Base-by-base conservation (phyloP, 1,140 invertebrate species). In the Eulimnadia texana region DNA sequence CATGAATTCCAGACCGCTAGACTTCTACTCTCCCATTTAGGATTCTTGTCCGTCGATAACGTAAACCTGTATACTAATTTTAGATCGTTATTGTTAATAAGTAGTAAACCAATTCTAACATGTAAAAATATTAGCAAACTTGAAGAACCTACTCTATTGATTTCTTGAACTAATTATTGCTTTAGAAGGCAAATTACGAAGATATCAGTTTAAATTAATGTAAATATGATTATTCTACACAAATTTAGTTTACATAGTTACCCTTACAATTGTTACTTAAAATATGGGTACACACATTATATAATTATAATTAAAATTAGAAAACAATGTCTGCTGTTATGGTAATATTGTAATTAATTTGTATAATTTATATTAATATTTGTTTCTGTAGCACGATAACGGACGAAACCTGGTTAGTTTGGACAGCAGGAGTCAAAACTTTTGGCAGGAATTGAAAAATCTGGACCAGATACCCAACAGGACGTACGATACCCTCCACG, bases 1-100 rank as follows among this genome's bases (percentile, higher is more conserved):
- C 84, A 92, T 58, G 90, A 95, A 69, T 95, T 94, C 72, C 90
- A 96, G 77, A 94, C 93, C 0, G 90, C 93, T 1, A 78, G 94
- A 62, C 72, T 98, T 0, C 93, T 98, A 72, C 75, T 98, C 1
- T 93, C 91, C 16, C 91, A 98, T 72, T 93, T 97, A 73, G 93
- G 93, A 3, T 88, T 94, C 68, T 75, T 96, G 1, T 85, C 86
- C 65, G 79, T 90, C 16, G 86, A 90, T 61, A 78, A 73, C 13
- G 74, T 62, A 75, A 83, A 67, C 76, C 81, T 72, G 66, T 55
- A 42, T 6, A 16, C 6, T 9, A 42, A 56, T 50, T 67, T 6
- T 20, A 50, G 10, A 9, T 62, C 22, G 22, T 61, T 50, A 33
- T 61, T 53, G 23, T 57, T n/a, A n/a, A n/a, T n/a, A n/a, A n/a